Base-by-base conservation (phyloP, 2,888 invertebrate genomes). In the Operophtera brumata region DNA sequence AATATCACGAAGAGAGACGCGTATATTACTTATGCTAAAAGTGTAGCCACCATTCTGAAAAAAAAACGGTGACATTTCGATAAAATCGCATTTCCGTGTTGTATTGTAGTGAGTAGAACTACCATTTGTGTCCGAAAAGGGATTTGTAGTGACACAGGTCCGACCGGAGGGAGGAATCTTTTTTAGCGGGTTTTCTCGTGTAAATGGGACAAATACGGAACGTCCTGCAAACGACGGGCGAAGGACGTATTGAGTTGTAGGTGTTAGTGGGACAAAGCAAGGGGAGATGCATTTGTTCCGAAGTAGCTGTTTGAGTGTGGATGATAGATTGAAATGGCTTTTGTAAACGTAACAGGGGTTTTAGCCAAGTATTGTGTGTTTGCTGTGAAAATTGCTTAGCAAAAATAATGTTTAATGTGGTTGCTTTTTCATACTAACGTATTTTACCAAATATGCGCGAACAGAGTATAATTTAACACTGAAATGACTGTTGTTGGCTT, bases 161-260 rank as follows among this genome's bases (percentile, higher is more conserved):
- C 4, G 11, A 14, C 46, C 41, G 41, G 12, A 50, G 55, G 65
- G 67, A 66, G 62, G 63, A 67, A 70, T 66, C 62, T 69, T 71
- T 76, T 72, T 74, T 73, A 61, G 58, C 57, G 56, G 62, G 66
- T 42, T 52, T 57, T 61, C 62, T 62, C 56, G 64, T 63, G 71
- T 67, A 57, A 57, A 52, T 65, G 70, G 67, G 70, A 72, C 70
- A 73, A 72, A 73, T 67, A 72, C 66, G 63, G 41, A 9, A 63
- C 69, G 74, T 73, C 72, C 55, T 67, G 68, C 72, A 70, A 63
- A 58, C 65, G 55, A 55, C 60, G 41, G 41, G 13, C 35, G 47
- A 54, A 54, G 61, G 59, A 58, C 57, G 59, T 59, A 64, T 64
- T 60, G 64, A 60, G 62, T 36, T 30, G 47, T 51, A 59, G 62